Base-by-base conservation (phyloP, 2,888 invertebrate species). In the Caenorhabditis auriculariae region DNA sequence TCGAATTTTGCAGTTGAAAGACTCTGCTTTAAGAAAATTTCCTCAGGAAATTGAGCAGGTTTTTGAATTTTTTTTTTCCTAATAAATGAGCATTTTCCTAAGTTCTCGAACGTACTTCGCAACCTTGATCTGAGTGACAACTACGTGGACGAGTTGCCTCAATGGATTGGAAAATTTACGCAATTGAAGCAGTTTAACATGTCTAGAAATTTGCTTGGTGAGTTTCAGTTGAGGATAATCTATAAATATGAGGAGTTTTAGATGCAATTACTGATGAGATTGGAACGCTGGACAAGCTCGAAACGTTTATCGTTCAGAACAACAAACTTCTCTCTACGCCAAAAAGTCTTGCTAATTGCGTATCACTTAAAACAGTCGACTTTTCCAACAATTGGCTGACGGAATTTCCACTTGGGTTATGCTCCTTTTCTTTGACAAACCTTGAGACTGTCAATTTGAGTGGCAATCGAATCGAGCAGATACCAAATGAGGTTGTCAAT, bases 101-200 rank as follows among this genome's bases (percentile, higher is more conserved):
- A 72, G 75, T 45, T 77, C 4, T 51, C 66, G 5, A 85, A 87
- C 63, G 83, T 88, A 49, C 83, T 98, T 55, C 87, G 96, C 69
- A 93, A 90, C 37, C 84, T 98, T 61, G 94, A 98, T 83, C 82
- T 98, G 51, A 93, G 94, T 0, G 89, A 91, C 71, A 98, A 98
- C 84, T 90, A 89, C 82, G 88, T 98, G 74, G 83, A 87, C 9
- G 57, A 66, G 4, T 66, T 88, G 15, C 87, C 87, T 1, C 66
- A 82, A 9, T 82, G 82, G 53, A 84, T 88, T 60, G 85, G 84
- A 32, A 39, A 59, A 3, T 77, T 77, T 73, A 71, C 72, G 9
- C 78, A 82, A 51, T 73, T 87, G 45, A 87, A 86, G 72, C 84
- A 83, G 56, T 72, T 87, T 15, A 82, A 83, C 51, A 64, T 87